phyloP scores from a whole-genome alignment of 2,888 invertebrate genomes.

The Cheiracanthium punctorium region DNA sequence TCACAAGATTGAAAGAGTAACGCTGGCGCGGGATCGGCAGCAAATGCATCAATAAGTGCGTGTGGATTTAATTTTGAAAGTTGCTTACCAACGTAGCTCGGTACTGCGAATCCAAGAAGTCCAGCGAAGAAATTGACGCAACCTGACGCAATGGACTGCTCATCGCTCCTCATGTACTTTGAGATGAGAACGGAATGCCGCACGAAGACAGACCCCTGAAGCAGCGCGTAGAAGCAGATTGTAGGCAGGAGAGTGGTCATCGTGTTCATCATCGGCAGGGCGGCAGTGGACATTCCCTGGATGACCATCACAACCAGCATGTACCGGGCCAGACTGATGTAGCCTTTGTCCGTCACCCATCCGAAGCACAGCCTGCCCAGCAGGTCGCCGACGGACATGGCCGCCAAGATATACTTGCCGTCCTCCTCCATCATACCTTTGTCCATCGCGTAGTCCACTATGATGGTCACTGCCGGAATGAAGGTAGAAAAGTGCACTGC shows the following conservation, averaged over 20 bases:
- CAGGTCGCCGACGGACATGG: constrained; percentile 68
- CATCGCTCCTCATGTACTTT: constrained; percentile 41
- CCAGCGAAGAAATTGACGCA: constrained; percentile 57
- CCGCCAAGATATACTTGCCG: constrained; percentile 63
- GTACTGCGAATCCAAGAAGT: constrained; percentile 48
- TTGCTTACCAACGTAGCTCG: constrained; percentile 52
- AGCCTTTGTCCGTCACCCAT: constrained; percentile 62
- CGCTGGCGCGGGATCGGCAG: too few relatives aligned
- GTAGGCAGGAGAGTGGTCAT: not conserved
- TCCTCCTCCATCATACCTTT: constrained; percentile 45
- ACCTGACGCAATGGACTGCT: constrained; percentile 60
- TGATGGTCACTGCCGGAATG: constrained; percentile 46
- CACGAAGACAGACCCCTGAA: constrained; percentile 54
- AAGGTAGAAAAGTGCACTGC: constrained; percentile 46
- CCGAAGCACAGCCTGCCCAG: constrained; percentile 70
- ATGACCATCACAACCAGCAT: constrained; percentile 48
- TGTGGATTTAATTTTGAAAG: too few relatives aligned
- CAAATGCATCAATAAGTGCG: too few relatives aligned
- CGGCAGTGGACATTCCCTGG: constrained; percentile 34
- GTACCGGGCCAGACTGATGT: constrained; percentile 20
- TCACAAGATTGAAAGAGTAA: too few relatives aligned
- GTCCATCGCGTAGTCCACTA: constrained; percentile 70
- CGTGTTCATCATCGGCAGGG: constrained; percentile 30
- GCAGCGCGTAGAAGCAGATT: constrained; percentile 20
- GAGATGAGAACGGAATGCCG: constrained; percentile 50